phyloP scores from a whole-genome alignment of 2,113 vertebrate genomes.

The Myiopsitta monachus region DNA sequence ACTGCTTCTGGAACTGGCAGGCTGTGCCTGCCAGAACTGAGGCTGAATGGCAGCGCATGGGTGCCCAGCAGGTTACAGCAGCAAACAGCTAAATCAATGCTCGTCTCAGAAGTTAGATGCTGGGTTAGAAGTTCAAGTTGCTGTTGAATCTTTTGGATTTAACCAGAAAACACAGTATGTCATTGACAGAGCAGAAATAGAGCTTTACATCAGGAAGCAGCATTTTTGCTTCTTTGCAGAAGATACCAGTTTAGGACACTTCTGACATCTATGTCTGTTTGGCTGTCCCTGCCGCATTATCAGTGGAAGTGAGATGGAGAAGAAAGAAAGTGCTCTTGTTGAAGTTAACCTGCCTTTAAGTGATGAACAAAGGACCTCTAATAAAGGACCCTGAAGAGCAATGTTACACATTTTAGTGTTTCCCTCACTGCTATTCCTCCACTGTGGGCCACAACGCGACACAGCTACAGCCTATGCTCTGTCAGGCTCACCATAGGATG shows the following conservation, averaged over 20 bases:
- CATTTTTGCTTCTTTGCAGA: not conserved
- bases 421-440: not conserved
- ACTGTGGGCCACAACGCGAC: not conserved
- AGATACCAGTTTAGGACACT: not conserved
- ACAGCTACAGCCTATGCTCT: not conserved
- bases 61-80: not conserved
- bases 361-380: not conserved
- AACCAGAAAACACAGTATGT: not conserved
- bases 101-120: constrained; percentile 25
- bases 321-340: not conserved
- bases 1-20: not conserved
- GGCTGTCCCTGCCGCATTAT: not conserved
- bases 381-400: not conserved
- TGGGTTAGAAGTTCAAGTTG: constrained; percentile 2
- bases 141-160: constrained; percentile 21
- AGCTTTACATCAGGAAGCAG: not conserved
- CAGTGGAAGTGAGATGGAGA: not conserved
- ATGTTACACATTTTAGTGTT: not conserved
- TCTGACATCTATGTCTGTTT: not conserved
- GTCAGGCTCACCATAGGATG: not conserved
- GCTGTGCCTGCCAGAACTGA: not conserved
- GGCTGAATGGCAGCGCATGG: not conserved
- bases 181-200: not conserved
- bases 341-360: not conserved
- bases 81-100: not conserved